Percentiles rank a stretch among this genome's conserved stretches.
Conservation (phyloP, 2,113 vertebrate species). For the Triplophysa tibetana region DNA sequence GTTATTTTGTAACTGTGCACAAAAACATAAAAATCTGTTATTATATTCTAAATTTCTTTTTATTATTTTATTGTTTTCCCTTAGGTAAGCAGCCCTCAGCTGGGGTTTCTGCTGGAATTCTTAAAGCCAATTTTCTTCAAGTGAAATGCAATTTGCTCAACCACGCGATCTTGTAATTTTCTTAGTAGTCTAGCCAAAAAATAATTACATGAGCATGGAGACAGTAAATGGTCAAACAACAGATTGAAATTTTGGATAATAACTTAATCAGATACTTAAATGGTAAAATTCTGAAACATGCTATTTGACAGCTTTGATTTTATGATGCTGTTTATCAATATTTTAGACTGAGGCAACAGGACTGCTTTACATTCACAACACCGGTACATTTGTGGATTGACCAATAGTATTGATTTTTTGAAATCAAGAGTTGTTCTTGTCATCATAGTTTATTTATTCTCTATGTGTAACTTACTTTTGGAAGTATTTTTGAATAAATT, state of each 20-base stretch:
- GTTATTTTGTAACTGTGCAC: neutral
- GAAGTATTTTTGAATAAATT: no score
- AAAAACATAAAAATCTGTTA: neutral
- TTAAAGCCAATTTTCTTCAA: conserved; percentile 13
- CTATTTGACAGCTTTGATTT: neutral
- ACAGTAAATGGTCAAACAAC: neutral
- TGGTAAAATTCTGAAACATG: neutral
- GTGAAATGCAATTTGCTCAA: conserved; percentile 7
- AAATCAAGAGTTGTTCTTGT: no score
- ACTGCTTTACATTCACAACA: neutral
- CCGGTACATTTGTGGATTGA: no score
- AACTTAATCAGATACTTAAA: neutral
- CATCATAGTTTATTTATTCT: neutral
- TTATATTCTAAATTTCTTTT: conserved; percentile 8
- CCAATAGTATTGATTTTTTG: no score
- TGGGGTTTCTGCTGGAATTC: conserved; percentile 1
- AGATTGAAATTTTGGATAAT: neutral
- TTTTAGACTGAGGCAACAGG: neutral
- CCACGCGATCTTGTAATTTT: neutral
- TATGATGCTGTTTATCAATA: neutral
- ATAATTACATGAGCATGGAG: conserved; percentile 8
- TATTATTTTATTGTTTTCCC: conserved; percentile 30
- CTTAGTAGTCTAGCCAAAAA: neutral
- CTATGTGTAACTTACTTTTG: no score
- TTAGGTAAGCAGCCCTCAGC: conserved; percentile 8